Percentiles rank a stretch among this genome's conserved stretches.
Evolutionary conservation across 2,888 invertebrate species (phyloP).

Genomic region (Endotricha flammealis): DNA sequence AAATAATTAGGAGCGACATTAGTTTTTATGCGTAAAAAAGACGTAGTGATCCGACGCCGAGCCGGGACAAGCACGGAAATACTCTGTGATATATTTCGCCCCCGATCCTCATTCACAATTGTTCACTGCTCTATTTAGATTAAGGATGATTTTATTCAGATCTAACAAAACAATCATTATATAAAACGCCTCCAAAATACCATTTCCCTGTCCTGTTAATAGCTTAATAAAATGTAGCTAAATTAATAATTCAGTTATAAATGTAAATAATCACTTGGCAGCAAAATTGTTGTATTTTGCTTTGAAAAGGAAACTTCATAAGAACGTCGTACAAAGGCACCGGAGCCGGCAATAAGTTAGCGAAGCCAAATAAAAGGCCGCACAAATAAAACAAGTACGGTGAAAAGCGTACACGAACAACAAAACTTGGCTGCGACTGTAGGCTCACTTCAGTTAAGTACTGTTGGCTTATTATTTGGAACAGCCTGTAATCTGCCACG

Average conservation of each 20-base stretch:
- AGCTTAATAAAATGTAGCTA: conserved; percentile 1
- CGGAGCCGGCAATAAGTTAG: conserved; percentile 47
- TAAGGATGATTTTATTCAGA: conserved; percentile 45
- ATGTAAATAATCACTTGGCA: conserved; percentile 35
- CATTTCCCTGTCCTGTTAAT: conserved; percentile 14
- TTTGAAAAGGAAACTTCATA: conserved; percentile 51
- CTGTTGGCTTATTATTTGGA: conserved; percentile 69
- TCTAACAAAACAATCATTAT: conserved; percentile 6
- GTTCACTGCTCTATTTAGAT: conserved; percentile 42
- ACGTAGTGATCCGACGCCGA: conserved; percentile 53
- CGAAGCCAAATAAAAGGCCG: conserved; percentile 45
- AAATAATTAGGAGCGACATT: conserved; percentile 77
- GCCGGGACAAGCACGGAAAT: conserved; percentile 65
- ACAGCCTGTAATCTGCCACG: conserved; percentile 75
- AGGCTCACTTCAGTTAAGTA: conserved; percentile 63
- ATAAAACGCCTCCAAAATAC: conserved; percentile 10
- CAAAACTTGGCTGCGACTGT: conserved; percentile 55
- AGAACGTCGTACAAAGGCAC: conserved; percentile 50
- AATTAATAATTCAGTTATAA: conserved; percentile 33
- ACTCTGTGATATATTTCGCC: conserved; percentile 65
- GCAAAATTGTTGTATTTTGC: conserved; percentile 48
- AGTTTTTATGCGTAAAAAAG: conserved; percentile 77
- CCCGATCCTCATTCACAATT: conserved; percentile 53
- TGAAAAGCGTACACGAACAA: conserved; percentile 56
- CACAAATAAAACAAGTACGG: conserved; percentile 49